Conservation (phyloP, 2,797 vertebrate species). For the Gymnodraco acuticeps region DNA sequence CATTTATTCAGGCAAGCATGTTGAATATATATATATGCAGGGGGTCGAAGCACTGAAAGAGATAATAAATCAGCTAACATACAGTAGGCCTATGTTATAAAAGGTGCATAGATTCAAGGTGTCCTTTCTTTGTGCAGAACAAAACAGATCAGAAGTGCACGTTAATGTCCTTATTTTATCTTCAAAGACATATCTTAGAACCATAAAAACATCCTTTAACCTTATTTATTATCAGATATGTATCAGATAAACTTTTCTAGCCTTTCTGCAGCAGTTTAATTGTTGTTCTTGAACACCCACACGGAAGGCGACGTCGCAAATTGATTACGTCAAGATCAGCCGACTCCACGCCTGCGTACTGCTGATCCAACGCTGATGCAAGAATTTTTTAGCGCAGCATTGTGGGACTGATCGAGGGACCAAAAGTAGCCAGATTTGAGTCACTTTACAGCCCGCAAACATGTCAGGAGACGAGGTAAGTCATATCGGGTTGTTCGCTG, state of each 20-base stretch:
- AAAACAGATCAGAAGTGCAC: background rate
- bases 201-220: too few relatives aligned
- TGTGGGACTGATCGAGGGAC: constrained; percentile 40
- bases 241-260: too few relatives aligned
- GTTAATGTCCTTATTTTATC: too few relatives aligned
- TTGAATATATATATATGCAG: too few relatives aligned
- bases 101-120: background rate
- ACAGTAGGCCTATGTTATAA: background rate
- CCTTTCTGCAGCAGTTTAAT: background rate
- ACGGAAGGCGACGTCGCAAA: constrained; percentile 42
- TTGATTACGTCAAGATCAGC: constrained; percentile 20
- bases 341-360: constrained; percentile 65
- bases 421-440: constrained; percentile 32
- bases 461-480: constrained; percentile 87
- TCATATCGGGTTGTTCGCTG: accelerated
- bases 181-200: too few relatives aligned
- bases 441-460: constrained; percentile 42
- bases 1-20: background rate
- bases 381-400: constrained; percentile 65
- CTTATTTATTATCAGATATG: too few relatives aligned
- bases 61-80: background rate
- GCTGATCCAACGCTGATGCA: constrained; percentile 74
- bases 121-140: background rate
- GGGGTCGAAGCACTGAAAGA: too few relatives aligned
- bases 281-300: too few relatives aligned